Percentiles rank a stretch among this genome's conserved stretches.
Evolutionary conservation across 2,888 invertebrate species (phyloP).

Genomic region (Macropis europaea): DNA sequence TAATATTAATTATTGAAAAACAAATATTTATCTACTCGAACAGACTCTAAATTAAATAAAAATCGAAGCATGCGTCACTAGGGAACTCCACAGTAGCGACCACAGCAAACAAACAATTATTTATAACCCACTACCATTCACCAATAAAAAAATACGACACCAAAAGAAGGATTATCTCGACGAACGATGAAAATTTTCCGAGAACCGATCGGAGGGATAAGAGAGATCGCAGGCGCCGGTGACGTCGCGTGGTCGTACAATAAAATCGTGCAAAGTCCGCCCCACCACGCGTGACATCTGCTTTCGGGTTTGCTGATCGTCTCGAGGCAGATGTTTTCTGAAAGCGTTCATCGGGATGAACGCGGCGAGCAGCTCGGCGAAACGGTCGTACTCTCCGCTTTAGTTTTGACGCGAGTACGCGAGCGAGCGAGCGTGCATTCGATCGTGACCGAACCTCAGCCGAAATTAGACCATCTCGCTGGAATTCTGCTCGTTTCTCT

Average conservation of each 20-base stretch:
- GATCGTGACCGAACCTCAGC: constrained; percentile 18
- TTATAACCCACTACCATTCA: no score
- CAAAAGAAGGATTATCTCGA: no score
- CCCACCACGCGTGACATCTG: constrained; percentile 23
- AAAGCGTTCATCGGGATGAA: no score
- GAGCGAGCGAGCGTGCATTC: constrained; percentile 62
- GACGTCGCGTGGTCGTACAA: constrained; percentile 11
- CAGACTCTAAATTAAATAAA: no score
- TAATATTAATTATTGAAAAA: no score
- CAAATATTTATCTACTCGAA: no score
- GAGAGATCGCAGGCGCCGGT: neutral
- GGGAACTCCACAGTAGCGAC: no score
- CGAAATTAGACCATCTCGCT: constrained; percentile 61
- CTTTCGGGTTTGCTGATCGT: constrained; percentile 32
- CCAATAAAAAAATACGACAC: no score
- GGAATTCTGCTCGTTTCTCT: constrained; percentile 25
- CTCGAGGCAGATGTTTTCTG: constrained; percentile 64
- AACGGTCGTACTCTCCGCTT: constrained; percentile 57
- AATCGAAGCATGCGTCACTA: no score
- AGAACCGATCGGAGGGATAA: neutral
- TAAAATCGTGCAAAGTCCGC: constrained; percentile 23
- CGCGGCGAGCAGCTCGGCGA: constrained; percentile 41
- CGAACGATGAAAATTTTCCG: neutral
- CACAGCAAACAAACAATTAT: no score
- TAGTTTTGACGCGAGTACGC: constrained; percentile 69